Evolutionary conservation across 2,113 vertebrate genomes (phyloP).

Genomic region (Theristicus caerulescens): DNA sequence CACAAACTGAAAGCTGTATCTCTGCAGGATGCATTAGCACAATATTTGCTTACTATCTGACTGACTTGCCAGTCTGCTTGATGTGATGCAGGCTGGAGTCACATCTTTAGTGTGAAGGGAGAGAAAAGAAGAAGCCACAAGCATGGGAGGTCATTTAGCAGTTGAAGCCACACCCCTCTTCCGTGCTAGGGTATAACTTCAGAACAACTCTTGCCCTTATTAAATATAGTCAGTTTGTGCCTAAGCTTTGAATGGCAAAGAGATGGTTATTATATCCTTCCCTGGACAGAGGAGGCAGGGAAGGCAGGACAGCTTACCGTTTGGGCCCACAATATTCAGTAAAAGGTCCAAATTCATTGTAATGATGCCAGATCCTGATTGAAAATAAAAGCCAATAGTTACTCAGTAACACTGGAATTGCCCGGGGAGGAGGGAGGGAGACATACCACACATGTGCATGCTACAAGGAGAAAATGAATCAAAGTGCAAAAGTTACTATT

Average conservation of each 20-base stretch:
- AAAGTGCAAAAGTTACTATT: not conserved
- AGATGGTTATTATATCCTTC: not conserved
- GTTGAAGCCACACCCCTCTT: not conserved
- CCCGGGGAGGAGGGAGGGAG: not conserved
- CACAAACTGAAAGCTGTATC: not conserved
- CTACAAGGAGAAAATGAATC: not conserved
- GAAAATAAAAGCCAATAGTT: not conserved
- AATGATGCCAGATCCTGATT: not conserved
- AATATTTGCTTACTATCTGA: not conserved
- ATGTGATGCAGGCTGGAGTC: not conserved
- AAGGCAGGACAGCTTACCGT: accelerated
- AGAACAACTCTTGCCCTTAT: not conserved
- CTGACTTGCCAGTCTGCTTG: not conserved
- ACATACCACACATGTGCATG: accelerated
- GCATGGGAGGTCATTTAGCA: not conserved
- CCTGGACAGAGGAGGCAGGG: not conserved
- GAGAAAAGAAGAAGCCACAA: not conserved
- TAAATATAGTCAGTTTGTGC: not conserved
- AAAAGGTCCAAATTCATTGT: not conserved
- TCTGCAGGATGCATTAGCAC: not conserved
- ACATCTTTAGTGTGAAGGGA: not conserved
- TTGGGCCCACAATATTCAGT: not conserved
- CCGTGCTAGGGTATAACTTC: not conserved
- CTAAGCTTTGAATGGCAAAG: not conserved
- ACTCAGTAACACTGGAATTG: not conserved